Percentiles rank a stretch among this genome's conserved stretches.
Evolutionary conservation across 2,888 invertebrate genomes (phyloP).

Genomic region (Chymomyza procnemis): DNA sequence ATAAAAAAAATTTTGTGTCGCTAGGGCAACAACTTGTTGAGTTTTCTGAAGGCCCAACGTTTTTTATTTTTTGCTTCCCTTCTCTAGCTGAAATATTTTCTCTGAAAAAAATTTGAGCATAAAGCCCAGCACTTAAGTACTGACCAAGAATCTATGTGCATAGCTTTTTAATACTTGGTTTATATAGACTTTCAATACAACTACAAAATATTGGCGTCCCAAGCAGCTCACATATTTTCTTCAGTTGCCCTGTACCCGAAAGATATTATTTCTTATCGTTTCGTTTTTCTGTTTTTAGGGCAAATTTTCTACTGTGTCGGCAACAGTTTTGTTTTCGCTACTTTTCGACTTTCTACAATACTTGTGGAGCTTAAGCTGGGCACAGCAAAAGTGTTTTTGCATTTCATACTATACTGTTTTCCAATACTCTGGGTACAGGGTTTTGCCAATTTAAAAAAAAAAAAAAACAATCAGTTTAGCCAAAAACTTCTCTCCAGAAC

Average conservation of each 20-base stretch:
- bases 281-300: too few relatives aligned
- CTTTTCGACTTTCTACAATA: too few relatives aligned
- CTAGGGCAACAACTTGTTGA: not conserved
- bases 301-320: too few relatives aligned
- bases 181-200: not conserved
- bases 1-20: not conserved
- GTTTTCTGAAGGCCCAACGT: too few relatives aligned
- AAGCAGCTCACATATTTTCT: not conserved
- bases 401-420: not conserved
- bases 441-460: too few relatives aligned
- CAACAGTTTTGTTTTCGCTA: too few relatives aligned
- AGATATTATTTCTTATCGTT: too few relatives aligned
- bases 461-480: not conserved
- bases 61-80: not conserved
- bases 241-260: too few relatives aligned
- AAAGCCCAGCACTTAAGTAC: slow-evolving; percentile 26
- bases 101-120: not conserved
- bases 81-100: not conserved
- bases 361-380: too few relatives aligned
- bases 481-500: not conserved
- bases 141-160: slow-evolving; percentile 64
- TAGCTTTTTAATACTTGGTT: slow-evolving; percentile 19
- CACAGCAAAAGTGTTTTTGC: too few relatives aligned
- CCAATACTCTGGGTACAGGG: not conserved
- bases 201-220: not conserved